These are phyloP conservation scores for Dysmachus trigonus DNA, from an alignment of 2,888 invertebrate genomes.

Conservation along the genomic window DNA sequence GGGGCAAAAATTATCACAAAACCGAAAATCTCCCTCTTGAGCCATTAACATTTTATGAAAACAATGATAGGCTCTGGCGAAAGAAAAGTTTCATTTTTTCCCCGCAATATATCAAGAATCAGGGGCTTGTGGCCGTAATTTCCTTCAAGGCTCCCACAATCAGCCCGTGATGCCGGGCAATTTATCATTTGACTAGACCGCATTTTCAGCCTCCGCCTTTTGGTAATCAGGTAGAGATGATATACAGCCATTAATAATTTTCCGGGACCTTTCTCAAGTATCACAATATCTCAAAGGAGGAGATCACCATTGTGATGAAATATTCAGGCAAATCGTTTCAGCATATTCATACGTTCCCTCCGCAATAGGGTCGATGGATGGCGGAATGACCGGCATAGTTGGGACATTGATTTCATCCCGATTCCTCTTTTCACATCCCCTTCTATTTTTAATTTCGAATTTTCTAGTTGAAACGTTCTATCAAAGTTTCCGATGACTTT, in stretches of 20 bases:
- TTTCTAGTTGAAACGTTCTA: background rate
- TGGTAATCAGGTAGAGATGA: conserved; percentile 16
- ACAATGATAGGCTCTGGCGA: background rate
- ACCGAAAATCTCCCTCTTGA: background rate
- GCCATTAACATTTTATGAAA: background rate
- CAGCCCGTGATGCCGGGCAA: background rate
- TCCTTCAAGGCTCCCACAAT: background rate
- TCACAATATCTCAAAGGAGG: background rate
- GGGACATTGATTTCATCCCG: background rate
- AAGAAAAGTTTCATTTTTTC: background rate
- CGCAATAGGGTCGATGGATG: background rate
- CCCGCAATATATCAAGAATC: background rate
- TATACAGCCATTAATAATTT: conserved; percentile 9
- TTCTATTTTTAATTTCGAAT: background rate
- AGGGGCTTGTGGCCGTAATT: background rate
- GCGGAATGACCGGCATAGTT: background rate
- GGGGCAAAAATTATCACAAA: background rate
- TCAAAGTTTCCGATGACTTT: background rate
- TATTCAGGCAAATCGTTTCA: background rate
- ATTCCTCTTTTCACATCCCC: background rate
- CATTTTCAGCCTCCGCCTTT: background rate
- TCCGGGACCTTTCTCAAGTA: background rate
- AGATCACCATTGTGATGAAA: background rate
- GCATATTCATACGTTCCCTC: background rate
- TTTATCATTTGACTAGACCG: conserved; percentile 10